Percentiles rank a stretch among this genome's conserved stretches.
Conservation (phyloP, 2,797 vertebrate species). For the Lycodopsis pacificus region DNA sequence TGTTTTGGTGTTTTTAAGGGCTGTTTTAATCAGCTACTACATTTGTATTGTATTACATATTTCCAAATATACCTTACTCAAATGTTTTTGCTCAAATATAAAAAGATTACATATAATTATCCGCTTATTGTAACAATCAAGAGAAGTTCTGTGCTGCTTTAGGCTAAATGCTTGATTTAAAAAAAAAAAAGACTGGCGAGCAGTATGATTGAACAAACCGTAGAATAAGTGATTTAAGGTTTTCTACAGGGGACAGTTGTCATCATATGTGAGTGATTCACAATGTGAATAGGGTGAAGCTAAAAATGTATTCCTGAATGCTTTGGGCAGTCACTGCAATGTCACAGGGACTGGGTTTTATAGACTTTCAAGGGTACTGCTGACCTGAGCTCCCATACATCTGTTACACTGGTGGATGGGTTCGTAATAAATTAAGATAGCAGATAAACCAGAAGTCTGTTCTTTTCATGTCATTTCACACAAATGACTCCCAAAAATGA, state of each 20-base stretch:
- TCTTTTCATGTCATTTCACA: constrained; percentile 13
- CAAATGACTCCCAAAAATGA: neutral
- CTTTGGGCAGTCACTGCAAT: constrained; percentile 19
- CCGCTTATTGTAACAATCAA: neutral
- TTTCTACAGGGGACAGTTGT: constrained; percentile 14
- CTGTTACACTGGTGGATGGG: neutral
- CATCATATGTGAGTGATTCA: constrained; percentile 9
- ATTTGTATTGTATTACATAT: neutral
- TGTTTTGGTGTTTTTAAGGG: neutral
- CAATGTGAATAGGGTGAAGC: constrained; percentile 10
- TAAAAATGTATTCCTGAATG: constrained; percentile 16
- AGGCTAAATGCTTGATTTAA: neutral
- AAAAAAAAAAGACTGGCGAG: neutral
- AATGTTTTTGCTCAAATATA: neutral
- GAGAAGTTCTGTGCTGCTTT: constrained; percentile 7
- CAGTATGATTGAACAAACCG: neutral
- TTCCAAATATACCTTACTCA: neutral
- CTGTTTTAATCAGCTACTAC: neutral
- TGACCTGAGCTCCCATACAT: constrained; percentile 20
- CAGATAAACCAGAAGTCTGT: constrained; percentile 22
- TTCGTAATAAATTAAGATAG: constrained; percentile 17
- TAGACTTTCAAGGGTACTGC: constrained; percentile 24
- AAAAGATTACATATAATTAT: constrained; percentile 1
- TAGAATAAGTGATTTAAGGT: constrained; percentile 25
- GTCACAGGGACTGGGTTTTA: constrained; percentile 24